Conservation (phyloP, 2,888 invertebrate species). For the Argyresthia albistria region DNA sequence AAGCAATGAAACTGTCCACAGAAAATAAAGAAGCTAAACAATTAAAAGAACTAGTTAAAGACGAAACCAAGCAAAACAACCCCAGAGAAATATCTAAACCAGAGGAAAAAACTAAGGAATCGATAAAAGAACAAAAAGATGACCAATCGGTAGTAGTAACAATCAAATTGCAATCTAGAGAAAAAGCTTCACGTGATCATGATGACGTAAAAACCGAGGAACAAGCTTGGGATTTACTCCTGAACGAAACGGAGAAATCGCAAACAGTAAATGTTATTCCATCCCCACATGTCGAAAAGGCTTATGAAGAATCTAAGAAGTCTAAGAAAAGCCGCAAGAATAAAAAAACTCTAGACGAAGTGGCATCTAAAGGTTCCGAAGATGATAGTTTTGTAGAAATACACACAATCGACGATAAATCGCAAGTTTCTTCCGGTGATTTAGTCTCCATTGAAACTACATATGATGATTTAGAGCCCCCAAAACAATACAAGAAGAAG, state of each 20-base stretch:
- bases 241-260: conserved; percentile 40
- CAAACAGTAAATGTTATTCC: conserved; percentile 17
- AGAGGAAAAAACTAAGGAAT: not conserved
- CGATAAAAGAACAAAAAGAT: not conserved
- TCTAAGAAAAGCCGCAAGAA: conserved; percentile 41
- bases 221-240: conserved; percentile 58
- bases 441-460: conserved; percentile 55
- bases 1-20: not conserved
- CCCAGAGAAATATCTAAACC: not conserved
- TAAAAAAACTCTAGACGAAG: conserved; percentile 42
- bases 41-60: not conserved
- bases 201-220: conserved; percentile 47
- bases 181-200: conserved; percentile 9
- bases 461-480: conserved; percentile 38
- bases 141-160: conserved; percentile 5
- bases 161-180: conserved; percentile 12
- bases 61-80: not conserved
- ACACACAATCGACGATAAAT: conserved; percentile 56
- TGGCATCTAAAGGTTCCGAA: conserved; percentile 40
- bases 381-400: conserved; percentile 64
- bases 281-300: conserved; percentile 19
- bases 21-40: not conserved
- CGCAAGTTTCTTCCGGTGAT: conserved; percentile 39
- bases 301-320: conserved; percentile 42
- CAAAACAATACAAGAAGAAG: conserved; percentile 36